Conservation (phyloP, 1,140 invertebrate genomes). For the Aphelenchoides avenae region DNA sequence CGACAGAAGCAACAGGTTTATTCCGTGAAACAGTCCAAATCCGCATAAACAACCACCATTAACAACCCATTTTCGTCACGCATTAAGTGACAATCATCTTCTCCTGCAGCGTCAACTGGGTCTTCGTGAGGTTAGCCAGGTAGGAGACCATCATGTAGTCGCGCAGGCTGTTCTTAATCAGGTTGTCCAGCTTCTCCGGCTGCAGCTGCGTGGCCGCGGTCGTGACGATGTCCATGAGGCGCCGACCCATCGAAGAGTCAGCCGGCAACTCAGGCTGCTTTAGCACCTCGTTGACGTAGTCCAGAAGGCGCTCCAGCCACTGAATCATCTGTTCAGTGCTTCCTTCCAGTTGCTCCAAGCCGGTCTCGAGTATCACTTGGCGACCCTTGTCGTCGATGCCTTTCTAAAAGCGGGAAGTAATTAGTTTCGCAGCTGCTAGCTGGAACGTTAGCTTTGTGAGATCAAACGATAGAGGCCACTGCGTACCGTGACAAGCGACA, state of each 20-base stretch:
- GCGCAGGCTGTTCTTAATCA: slow-evolving; percentile 52
- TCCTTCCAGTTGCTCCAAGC: slow-evolving; percentile 45
- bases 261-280: slow-evolving; percentile 31
- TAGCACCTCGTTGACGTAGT: slow-evolving; percentile 53
- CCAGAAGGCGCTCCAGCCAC: slow-evolving; percentile 46
- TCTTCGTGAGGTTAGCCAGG: slow-evolving; percentile 52
- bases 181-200: slow-evolving; percentile 47
- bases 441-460: neutral
- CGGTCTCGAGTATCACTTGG: slow-evolving; percentile 42
- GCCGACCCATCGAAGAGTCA: slow-evolving; percentile 46
- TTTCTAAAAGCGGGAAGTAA: slow-evolving; percentile 33
- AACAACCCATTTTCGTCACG: slow-evolving; percentile 13
- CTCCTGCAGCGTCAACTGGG: slow-evolving; percentile 53
- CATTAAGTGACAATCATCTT: slow-evolving; percentile 33
- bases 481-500: slow-evolving; percentile 35
- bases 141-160: slow-evolving; percentile 59
- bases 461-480: neutral
- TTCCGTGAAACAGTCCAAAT: too few relatives aligned
- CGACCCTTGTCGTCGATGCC: slow-evolving; percentile 45
- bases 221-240: slow-evolving; percentile 52
- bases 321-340: slow-evolving; percentile 42
- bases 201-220: slow-evolving; percentile 50
- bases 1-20: too few relatives aligned
- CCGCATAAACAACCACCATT: too few relatives aligned
- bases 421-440: neutral